Percentiles rank a stretch among this genome's conserved stretches.
These are phyloP conservation scores for Euleptes europaea DNA, from an alignment of 2,113 vertebrate genomes.

Conservation along the genomic window DNA sequence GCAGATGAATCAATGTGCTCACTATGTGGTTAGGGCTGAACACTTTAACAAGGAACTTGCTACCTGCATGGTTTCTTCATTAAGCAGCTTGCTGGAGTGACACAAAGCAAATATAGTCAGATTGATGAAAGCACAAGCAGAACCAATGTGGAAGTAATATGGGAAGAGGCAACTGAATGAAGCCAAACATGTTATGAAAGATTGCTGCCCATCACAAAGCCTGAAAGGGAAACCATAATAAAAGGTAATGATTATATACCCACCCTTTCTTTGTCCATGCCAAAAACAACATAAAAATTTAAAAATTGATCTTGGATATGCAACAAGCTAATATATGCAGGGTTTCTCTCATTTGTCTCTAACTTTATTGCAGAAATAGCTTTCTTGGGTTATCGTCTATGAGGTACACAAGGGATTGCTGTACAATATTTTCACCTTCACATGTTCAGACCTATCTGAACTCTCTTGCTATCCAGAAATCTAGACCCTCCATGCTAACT, in stretches of 20 bases:
- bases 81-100: constrained; percentile 76
- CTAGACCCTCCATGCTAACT: neutral
- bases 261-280: neutral
- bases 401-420: neutral
- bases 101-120: constrained; percentile 78
- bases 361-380: neutral
- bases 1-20: no score
- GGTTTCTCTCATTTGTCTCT: neutral
- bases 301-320: neutral
- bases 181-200: constrained; percentile 81
- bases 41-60: neutral
- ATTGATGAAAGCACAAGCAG: constrained; percentile 82
- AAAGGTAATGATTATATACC: neutral
- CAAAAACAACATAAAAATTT: neutral
- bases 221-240: neutral
- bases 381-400: neutral
- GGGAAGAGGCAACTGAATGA: constrained; percentile 82
- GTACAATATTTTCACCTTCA: neutral
- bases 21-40: no score
- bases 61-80: constrained; percentile 78
- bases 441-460: neutral
- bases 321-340: neutral
- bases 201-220: constrained; percentile 79
- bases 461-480: neutral
- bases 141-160: constrained; percentile 80